Conservation (phyloP, 2,888 invertebrate species). For the Patella caerulea region DNA sequence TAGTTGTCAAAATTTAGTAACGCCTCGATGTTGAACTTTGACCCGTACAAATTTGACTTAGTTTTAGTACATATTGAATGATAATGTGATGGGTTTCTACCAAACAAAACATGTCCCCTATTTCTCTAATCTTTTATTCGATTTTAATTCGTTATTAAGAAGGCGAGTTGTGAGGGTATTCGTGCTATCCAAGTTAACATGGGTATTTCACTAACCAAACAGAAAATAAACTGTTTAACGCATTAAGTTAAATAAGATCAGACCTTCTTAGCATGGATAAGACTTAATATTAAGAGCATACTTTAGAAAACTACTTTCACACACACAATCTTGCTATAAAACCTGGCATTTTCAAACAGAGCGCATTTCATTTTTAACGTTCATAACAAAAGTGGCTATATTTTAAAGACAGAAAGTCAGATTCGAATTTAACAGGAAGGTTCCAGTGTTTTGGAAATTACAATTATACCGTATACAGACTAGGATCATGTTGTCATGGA, state of each 20-base stretch:
- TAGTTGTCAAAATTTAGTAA: neutral
- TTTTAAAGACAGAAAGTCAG: no score
- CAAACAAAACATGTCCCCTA: neutral
- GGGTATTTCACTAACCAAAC: slow-evolving; percentile 7
- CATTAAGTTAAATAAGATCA: slow-evolving; percentile 30
- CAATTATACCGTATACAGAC: no score
- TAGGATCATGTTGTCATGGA: no score
- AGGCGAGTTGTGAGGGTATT: neutral
- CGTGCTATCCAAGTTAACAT: neutral
- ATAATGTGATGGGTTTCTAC: neutral
- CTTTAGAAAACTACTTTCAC: slow-evolving; percentile 13
- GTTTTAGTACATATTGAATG: slow-evolving; percentile 8
- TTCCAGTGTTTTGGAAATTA: no score
- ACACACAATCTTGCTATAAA: neutral
- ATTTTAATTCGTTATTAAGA: neutral
- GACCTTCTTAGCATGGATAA: slow-evolving; percentile 22
- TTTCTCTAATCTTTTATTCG: slow-evolving; percentile 3
- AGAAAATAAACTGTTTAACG: slow-evolving; percentile 11
- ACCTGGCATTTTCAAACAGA: slow-evolving; percentile 6
- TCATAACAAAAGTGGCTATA: neutral
- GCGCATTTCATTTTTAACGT: slow-evolving; percentile 9
- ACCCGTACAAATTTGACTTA: slow-evolving; percentile 1
- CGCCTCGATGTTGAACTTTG: slow-evolving; percentile 2
- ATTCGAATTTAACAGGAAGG: no score
- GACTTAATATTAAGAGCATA: slow-evolving; percentile 25